These are phyloP conservation scores for Pogonocherus hispidulus DNA, from an alignment of 2,888 invertebrate genomes.

Conservation along the genomic window DNA sequence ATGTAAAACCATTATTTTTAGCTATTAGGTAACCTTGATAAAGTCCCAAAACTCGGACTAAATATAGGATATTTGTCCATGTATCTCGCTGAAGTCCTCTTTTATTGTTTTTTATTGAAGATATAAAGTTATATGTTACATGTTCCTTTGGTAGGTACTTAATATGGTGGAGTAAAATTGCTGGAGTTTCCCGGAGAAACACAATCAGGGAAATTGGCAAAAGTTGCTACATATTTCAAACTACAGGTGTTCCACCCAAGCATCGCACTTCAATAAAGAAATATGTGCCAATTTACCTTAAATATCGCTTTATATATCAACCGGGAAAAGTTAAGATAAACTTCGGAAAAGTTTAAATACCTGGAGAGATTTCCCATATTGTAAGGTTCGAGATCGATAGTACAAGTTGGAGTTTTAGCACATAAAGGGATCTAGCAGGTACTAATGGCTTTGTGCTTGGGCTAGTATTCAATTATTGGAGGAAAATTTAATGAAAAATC, in stretches of 20 bases:
- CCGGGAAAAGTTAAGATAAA: slow-evolving; percentile 7
- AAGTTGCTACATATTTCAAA: slow-evolving; percentile 1
- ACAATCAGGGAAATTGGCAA: not conserved
- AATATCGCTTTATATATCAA: slow-evolving; percentile 17
- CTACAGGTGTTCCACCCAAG: slow-evolving; percentile 13
- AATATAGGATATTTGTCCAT: no score
- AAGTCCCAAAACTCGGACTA: no score
- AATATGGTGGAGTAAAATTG: no score
- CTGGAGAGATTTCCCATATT: slow-evolving; percentile 5
- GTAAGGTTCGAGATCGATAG: slow-evolving; percentile 3
- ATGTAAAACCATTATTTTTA: no score
- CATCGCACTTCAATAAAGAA: slow-evolving; percentile 11
- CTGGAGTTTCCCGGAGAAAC: not conserved
- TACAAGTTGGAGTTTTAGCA: not conserved
- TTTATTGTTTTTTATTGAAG: no score
- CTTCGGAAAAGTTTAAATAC: slow-evolving; percentile 14
- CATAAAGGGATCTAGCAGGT: not conserved
- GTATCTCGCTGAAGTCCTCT: no score
- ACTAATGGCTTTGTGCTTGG: not conserved
- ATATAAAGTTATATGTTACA: no score
- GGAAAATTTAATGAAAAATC: not conserved
- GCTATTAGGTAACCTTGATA: no score
- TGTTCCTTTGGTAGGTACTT: no score
- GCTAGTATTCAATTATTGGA: not conserved
- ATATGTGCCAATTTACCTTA: slow-evolving; percentile 25